These are phyloP conservation scores for Caenorhabditis sp. DNA, from an alignment of 2,888 invertebrate species.

Conservation along the genomic window DNA sequence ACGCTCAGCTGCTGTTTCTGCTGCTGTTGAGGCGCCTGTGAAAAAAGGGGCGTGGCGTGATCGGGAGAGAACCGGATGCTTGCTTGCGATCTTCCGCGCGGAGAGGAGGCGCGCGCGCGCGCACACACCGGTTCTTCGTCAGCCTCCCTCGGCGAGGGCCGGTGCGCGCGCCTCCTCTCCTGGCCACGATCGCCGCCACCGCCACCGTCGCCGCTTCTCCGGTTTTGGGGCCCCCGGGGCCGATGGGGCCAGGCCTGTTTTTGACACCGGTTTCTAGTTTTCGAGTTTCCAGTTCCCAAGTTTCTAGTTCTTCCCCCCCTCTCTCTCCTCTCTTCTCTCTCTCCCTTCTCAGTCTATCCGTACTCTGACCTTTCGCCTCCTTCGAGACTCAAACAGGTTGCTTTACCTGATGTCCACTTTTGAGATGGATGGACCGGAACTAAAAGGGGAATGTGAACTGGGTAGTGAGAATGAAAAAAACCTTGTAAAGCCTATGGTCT, in stretches of 20 bases:
- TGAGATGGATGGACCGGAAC: background rate
- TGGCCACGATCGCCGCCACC: background rate
- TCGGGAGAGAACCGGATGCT: constrained; percentile 27
- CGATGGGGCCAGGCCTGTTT: constrained; percentile 13
- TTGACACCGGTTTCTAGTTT: constrained; percentile 30
- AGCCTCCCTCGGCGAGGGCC: too few relatives aligned
- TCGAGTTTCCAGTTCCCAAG: constrained; percentile 8
- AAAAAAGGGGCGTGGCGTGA: background rate
- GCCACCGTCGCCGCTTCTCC: constrained; percentile 1
- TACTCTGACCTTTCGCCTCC: constrained; percentile 7
- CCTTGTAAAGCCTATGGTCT: too few relatives aligned
- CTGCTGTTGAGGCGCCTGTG: constrained; percentile 1
- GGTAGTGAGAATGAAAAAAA: too few relatives aligned
- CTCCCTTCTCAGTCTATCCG: background rate
- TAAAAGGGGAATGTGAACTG: too few relatives aligned
- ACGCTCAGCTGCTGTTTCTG: constrained; percentile 13
- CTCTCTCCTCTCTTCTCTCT: constrained; percentile 9
- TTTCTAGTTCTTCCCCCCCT: constrained; percentile 3
- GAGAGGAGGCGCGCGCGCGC: constrained; percentile 5
- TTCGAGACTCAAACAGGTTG: constrained; percentile 33
- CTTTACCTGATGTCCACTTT: constrained; percentile 22
- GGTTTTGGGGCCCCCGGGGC: background rate
- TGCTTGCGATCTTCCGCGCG: background rate
- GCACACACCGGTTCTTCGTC: constrained; percentile 36
- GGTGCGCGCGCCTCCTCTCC: background rate